phyloP scores from a whole-genome alignment of 2,888 invertebrate genomes.

The Eremobia ochroleuca region DNA sequence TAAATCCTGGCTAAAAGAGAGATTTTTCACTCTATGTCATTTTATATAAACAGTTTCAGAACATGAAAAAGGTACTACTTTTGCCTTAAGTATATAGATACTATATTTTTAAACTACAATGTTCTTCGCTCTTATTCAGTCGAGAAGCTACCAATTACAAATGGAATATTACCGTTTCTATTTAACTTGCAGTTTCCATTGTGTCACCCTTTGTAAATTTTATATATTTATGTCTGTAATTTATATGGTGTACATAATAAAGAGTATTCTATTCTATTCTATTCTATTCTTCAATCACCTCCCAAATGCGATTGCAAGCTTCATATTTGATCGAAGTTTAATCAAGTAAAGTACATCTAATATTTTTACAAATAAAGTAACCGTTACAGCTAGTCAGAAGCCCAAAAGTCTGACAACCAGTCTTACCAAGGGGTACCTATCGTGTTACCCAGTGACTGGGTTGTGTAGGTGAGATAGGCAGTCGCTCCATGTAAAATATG shows the following conservation, averaged over 20 bases:
- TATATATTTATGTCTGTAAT: too few relatives aligned
- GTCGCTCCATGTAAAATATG: too few relatives aligned
- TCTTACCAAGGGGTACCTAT: too few relatives aligned
- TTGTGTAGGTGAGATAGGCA: too few relatives aligned
- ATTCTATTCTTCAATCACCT: background rate
- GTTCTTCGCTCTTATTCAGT: background rate
- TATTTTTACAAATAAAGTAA: background rate
- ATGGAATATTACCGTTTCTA: background rate
- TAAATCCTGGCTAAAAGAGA: background rate
- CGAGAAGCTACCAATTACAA: background rate
- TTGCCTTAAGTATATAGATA: background rate
- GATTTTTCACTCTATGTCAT: constrained; percentile 10
- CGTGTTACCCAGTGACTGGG: too few relatives aligned
- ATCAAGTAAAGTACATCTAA: background rate
- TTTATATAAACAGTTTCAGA: constrained; percentile 2
- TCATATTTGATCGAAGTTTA: background rate
- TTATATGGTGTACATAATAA: too few relatives aligned
- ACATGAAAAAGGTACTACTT: background rate
- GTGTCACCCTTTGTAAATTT: too few relatives aligned
- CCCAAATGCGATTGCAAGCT: background rate
- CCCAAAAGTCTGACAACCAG: too few relatives aligned
- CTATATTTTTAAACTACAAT: background rate
- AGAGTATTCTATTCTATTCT: too few relatives aligned
- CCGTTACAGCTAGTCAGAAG: too few relatives aligned
- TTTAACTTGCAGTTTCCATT: too few relatives aligned